These are phyloP conservation scores for Thamnophis elegans DNA, from an alignment of 2,797 vertebrate genomes.

Conservation along the genomic window DNA sequence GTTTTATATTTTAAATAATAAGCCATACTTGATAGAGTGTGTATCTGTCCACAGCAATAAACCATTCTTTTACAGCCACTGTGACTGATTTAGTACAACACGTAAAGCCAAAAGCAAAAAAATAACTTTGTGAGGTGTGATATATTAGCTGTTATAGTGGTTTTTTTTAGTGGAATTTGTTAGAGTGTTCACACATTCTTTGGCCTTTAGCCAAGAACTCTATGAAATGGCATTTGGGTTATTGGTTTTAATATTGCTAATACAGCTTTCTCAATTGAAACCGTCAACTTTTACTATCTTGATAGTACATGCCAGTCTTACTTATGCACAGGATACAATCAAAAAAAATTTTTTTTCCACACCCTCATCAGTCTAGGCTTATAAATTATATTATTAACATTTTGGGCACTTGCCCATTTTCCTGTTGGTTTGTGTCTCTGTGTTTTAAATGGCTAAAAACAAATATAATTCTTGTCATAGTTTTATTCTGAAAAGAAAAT, in stretches of 20 bases:
- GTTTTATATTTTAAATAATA: not conserved
- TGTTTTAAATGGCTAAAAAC: not conserved
- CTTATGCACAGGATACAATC: not conserved
- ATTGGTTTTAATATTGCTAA: not conserved
- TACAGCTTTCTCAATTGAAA: not conserved
- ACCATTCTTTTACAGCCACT: not conserved
- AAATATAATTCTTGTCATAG: conserved; percentile 11
- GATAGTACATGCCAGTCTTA: not conserved
- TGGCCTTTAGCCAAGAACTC: not conserved
- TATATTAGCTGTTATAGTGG: not conserved
- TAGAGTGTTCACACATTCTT: not conserved
- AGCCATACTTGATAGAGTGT: not conserved
- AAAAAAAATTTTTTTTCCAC: not conserved
- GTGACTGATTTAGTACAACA: not conserved
- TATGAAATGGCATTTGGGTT: not conserved
- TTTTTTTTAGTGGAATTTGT: not conserved
- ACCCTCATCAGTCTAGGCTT: conserved; percentile 13
- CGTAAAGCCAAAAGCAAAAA: not conserved
- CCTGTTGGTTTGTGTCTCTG: not conserved
- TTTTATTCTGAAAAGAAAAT: not conserved
- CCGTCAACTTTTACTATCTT: not conserved
- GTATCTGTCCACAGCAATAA: not conserved
- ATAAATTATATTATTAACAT: conserved; percentile 7
- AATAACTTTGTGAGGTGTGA: not conserved
- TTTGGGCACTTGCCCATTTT: conserved; percentile 8